Evolutionary conservation across 1,140 invertebrate genomes (phyloP).

Genomic region (Archivesica marissinica): DNA sequence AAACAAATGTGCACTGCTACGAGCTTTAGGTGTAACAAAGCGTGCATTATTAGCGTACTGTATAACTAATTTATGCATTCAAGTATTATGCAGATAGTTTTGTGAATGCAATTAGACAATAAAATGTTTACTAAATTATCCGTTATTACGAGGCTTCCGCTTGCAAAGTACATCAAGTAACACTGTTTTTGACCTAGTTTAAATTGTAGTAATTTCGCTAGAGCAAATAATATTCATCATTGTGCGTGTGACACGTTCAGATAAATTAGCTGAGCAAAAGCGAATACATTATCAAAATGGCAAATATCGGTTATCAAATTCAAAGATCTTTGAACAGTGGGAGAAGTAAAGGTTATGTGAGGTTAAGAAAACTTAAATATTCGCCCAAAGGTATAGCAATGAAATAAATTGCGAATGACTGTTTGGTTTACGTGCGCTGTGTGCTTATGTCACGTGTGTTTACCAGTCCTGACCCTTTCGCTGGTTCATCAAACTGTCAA

Average conservation of each 20-base stretch:
- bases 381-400: background rate
- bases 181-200: background rate
- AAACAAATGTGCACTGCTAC: too few relatives aligned
- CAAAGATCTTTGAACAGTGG: background rate
- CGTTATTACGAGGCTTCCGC: background rate
- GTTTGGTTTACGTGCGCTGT: background rate
- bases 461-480: too few relatives aligned
- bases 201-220: background rate
- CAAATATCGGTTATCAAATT: background rate
- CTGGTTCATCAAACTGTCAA: too few relatives aligned
- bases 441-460: slow-evolving; percentile 1
- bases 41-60: too few relatives aligned
- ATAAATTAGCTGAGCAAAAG: background rate
- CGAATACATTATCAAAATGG: slow-evolving; percentile 6
- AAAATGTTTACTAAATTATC: background rate
- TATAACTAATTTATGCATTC: too few relatives aligned
- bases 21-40: too few relatives aligned
- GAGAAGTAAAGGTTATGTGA: slow-evolving; percentile 11
- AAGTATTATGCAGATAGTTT: too few relatives aligned
- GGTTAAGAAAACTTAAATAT: background rate
- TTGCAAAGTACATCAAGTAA: slow-evolving; percentile 10
- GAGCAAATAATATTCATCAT: slow-evolving; percentile 8
- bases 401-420: background rate
- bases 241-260: slow-evolving; percentile 9
- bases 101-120: background rate